Conservation (phyloP, 2,888 invertebrate species). For the Agrochola lota region DNA sequence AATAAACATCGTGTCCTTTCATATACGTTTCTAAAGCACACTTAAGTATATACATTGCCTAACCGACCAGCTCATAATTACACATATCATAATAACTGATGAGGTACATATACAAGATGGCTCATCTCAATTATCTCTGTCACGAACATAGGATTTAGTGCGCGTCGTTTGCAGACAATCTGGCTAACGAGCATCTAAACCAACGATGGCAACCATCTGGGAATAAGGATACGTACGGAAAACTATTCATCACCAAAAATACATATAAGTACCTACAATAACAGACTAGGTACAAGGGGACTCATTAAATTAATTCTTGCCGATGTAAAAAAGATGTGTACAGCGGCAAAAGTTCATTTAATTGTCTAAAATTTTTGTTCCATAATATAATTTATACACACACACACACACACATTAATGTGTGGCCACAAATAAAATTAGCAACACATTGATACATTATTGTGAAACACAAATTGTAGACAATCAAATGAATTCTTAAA, state of each 20-base stretch:
- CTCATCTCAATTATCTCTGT: conserved; percentile 68
- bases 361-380: background rate
- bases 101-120: conserved; percentile 57
- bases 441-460: background rate
- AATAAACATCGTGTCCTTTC: conserved; percentile 13
- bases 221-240: conserved; percentile 13
- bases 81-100: conserved; percentile 62
- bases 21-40: conserved; percentile 1
- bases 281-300: background rate
- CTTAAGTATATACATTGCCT: conserved; percentile 28
- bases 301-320: background rate
- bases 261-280: background rate
- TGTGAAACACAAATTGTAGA: background rate
- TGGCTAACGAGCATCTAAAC: conserved; percentile 61
- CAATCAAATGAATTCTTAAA: background rate
- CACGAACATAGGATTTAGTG: conserved; percentile 64
- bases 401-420: background rate
- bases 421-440: background rate
- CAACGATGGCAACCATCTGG: conserved; percentile 51
- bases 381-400: background rate
- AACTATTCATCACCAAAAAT: background rate
- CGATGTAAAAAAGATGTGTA: background rate
- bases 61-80: conserved; percentile 53
- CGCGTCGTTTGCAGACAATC: conserved; percentile 56
- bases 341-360: background rate